Evolutionary conservation across 2,113 vertebrate genomes (phyloP), one percentile per base, ranked within the genome.

Genomic region (Ctenomys sociabilis): DNA sequence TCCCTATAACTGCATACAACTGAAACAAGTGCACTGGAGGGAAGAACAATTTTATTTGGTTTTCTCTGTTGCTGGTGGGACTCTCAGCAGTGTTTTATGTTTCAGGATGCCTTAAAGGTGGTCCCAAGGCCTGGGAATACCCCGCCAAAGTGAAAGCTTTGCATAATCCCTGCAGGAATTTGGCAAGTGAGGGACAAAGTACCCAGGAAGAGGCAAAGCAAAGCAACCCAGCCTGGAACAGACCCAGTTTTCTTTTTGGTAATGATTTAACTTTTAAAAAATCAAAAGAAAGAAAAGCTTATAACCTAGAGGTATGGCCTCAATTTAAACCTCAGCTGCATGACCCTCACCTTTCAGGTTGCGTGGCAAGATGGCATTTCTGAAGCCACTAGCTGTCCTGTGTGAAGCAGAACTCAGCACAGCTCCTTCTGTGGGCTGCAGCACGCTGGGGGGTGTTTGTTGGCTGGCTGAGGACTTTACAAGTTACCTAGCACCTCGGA

Each of bases 311-410:
- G 73, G 97, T 94, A 97, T 93, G 90, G 96, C 95, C 95, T 92
- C 91, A 95, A 96, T 86, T 43, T 85, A 89, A 97, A 98, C 90
- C 91, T 86, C 88, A 95, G 57, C 89, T 86, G 93, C 96, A 92
- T 93, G 97, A 97, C 97, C 96, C 90, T 97, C 95, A 96, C 96
- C 97, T 96, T 94, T 90, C 97, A 90, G 93, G 57, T 85, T 90
- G 97, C 97, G 97, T 98, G 96, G 97, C 85, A 98, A 98, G 88
- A n/a, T 37, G 94, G 95, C 91, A 92, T 97, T 98, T 98, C 96
- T 95, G 43, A 96, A 93, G 97, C 93, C 94, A 97, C 97, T 98
- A 97, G 80, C 94, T 97, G 97, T 95, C 59, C 96, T 94, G 95
- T 73, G 91, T 90, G 93, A 84, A 90, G 61, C 95, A 97, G 92